Base-by-base conservation (phyloP, 2,113 vertebrate genomes). In the Paradisaea rubra region DNA sequence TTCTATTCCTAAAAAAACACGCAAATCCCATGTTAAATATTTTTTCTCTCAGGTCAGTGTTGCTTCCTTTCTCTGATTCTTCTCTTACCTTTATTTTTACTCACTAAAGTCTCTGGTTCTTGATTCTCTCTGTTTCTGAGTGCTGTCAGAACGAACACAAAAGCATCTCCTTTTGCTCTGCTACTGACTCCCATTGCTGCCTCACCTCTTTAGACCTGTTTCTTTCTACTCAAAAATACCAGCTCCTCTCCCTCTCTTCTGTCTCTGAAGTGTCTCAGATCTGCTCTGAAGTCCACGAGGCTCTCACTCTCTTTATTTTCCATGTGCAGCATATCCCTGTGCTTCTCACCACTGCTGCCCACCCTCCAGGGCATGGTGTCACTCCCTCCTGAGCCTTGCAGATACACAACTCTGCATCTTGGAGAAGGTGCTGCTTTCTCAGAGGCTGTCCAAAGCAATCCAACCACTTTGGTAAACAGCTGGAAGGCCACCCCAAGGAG, bases 251-350 rank as follows among this genome's bases (percentile, higher is more conserved):
- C 10, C 4, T 25, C 35, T 30, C 41, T 68, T 45, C n/a, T 7
- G 1, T 27, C 15, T 65, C 57, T 33, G 47, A 63, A 54, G 14
- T 9, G 9, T n/a, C n/a, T 73, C 66, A 65, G 33, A 37, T 64
- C 18, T 2, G 1, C 35, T 71, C 24, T 21, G 49, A 82, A 76
- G 53, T 57, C 35, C 28, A 53, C 12, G n/a, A 0, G 3, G 35
- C 14, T 83, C 7, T 1, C 37, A 33, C 39, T 28, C 14, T 61
- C 23, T 44, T 57, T 0, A 5, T 70, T 77, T 80, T 70, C 42
- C 33, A 2, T 0, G 13, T 42, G 50, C 28, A 59, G 21, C 0
- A 0, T 33, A 33, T 61, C 20, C n/a, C n/a, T 28, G 21, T 60
- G 20, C 37, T 44, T 54, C 20, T 9, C 7, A 1, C 22, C 27